Conservation (phyloP, 2,113 vertebrate species). For the Fulmarus glacialis region DNA sequence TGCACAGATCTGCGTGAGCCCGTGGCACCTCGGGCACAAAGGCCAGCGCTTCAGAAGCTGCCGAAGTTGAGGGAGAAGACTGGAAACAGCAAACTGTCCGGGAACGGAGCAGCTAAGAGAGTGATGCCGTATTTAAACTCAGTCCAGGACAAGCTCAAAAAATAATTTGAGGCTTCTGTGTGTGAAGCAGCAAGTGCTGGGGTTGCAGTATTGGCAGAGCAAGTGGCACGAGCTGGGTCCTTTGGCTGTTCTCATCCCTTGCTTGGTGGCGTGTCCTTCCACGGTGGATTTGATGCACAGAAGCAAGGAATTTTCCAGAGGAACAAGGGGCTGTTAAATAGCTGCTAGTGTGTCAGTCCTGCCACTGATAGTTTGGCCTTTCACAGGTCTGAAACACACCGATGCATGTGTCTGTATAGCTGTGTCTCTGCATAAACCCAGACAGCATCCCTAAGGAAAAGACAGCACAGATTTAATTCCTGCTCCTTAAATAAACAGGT, state of each 20-base stretch:
- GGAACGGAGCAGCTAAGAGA: background rate
- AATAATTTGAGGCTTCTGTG: background rate
- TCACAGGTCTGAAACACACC: background rate
- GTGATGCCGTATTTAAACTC: background rate
- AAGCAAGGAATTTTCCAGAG: background rate
- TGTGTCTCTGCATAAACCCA: background rate
- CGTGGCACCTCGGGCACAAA: background rate
- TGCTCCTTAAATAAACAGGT: background rate
- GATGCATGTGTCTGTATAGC: background rate
- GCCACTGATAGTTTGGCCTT: background rate
- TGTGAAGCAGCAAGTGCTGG: background rate
- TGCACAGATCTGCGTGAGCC: background rate
- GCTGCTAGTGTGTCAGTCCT: background rate
- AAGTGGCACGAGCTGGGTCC: background rate
- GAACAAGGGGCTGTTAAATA: background rate
- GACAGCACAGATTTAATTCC: background rate
- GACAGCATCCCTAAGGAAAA: background rate
- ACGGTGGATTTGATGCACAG: background rate
- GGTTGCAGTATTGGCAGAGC: no score
- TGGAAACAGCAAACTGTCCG: background rate
- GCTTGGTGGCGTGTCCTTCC: background rate
- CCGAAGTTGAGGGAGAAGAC: background rate
- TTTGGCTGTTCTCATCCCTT: background rate
- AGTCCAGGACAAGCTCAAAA: background rate
- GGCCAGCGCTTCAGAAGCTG: background rate